These are phyloP conservation scores for Neogobius melanostomus DNA, from an alignment of 2,113 vertebrate species.

Conservation along the genomic window DNA sequence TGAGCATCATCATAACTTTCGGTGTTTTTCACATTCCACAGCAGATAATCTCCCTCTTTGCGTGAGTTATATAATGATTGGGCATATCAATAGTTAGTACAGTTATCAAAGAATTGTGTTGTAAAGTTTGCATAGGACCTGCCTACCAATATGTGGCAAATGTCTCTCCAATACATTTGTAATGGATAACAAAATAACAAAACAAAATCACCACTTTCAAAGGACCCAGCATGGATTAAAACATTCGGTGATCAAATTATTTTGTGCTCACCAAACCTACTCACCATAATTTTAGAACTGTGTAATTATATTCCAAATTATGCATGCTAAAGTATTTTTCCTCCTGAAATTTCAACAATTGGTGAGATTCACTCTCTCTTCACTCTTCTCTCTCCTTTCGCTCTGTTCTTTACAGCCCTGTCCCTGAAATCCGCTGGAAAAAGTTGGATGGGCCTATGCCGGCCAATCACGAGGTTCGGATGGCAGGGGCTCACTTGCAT, in stretches of 20 bases:
- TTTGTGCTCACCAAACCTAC: neutral
- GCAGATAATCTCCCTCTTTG: no score
- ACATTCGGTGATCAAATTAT: neutral
- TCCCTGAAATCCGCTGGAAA: conserved; percentile 91
- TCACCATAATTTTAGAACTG: neutral
- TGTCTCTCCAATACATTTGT: no score
- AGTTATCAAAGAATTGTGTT: no score
- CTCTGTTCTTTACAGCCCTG: conserved; percentile 79
- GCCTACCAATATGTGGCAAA: no score
- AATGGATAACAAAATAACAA: no score
- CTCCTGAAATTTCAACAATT: neutral
- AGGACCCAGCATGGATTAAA: neutral
- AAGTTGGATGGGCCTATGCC: conserved; percentile 85
- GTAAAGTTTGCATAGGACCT: no score
- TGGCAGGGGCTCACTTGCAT: conserved; percentile 86
- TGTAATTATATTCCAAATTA: neutral
- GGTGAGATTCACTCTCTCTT: neutral
- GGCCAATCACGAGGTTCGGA: conserved; percentile 82
- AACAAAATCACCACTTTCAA: neutral
- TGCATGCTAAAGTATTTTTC: neutral
- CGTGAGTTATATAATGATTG: no score
- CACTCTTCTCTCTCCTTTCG: neutral
- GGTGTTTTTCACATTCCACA: neutral
- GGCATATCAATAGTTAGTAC: neutral
- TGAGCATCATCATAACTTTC: conserved; percentile 12